These are phyloP conservation scores for Melieria omissa DNA, from an alignment of 2,888 invertebrate species.

Conservation along the genomic window DNA sequence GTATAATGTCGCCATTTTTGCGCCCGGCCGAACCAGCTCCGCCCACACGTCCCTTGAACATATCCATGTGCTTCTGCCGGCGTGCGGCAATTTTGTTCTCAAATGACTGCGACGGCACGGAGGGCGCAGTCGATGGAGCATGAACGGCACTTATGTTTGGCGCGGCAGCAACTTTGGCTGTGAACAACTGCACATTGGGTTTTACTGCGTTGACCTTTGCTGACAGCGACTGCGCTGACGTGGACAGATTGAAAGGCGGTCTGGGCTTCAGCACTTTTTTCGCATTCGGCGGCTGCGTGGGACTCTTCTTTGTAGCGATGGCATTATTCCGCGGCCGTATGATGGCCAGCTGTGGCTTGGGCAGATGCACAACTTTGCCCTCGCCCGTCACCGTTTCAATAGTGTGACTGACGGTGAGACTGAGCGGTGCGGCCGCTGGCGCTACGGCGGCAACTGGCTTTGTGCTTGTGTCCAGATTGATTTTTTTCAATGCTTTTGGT, in stretches of 20 bases:
- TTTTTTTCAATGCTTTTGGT: constrained; percentile 48
- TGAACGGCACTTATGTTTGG: not conserved
- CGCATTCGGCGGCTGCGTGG: constrained; percentile 9
- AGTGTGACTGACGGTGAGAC: not conserved
- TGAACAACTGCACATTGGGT: constrained; percentile 11
- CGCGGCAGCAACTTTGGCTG: not conserved
- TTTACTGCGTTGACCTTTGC: not conserved
- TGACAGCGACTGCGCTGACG: constrained; percentile 23
- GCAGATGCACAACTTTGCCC: constrained; percentile 31
- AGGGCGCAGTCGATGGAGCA: not conserved
- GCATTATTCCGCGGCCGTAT: constrained; percentile 13
- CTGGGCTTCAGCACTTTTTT: constrained; percentile 36
- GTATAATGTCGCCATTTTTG: constrained; percentile 62
- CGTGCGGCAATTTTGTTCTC: constrained; percentile 52
- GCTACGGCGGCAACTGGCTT: not conserved
- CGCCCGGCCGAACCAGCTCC: constrained; percentile 29
- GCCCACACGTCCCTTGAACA: constrained; percentile 57
- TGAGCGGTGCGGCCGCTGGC: constrained; percentile 13
- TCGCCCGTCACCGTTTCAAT: constrained; percentile 11
- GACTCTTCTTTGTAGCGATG: constrained; percentile 8
- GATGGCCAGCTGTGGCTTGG: constrained; percentile 36
- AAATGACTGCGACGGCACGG: constrained; percentile 6
- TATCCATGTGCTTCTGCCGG: constrained; percentile 57
- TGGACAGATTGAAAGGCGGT: constrained; percentile 50
- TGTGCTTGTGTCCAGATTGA: constrained; percentile 41